phyloP scores from a whole-genome alignment of 2,888 invertebrate species.

The Drosophila bunnanda region DNA sequence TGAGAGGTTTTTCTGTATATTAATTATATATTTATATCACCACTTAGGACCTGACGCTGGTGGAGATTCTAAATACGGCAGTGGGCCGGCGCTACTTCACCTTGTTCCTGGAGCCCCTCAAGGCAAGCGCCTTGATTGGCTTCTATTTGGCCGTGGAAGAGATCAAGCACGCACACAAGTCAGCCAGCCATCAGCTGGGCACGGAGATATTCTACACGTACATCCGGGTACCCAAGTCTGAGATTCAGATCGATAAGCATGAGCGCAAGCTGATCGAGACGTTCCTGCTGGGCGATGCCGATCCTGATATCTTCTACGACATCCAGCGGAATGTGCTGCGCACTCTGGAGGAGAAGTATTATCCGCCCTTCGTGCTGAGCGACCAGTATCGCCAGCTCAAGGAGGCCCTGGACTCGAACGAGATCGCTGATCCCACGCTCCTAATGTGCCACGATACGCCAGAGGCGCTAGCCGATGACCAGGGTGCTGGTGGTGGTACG shows the following conservation, averaged over 20 bases:
- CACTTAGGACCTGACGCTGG: conserved; percentile 88
- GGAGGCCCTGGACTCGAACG: conserved; percentile 83
- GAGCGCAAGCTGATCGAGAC: conserved; percentile 94
- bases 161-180: conserved; percentile 90
- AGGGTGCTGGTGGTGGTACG: conserved; percentile 48
- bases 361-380: conserved; percentile 94
- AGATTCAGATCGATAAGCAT: conserved; percentile 92
- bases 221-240: conserved; percentile 91
- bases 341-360: conserved; percentile 93
- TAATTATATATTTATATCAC: neutral
- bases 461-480: conserved; percentile 76
- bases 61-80: conserved; percentile 91
- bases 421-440: conserved; percentile 84
- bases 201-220: conserved; percentile 97
- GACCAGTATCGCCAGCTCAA: conserved; percentile 90
- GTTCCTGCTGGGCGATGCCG: conserved; percentile 94
- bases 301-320: conserved; percentile 94
- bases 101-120: conserved; percentile 92
- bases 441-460: conserved; percentile 71
- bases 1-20: neutral
- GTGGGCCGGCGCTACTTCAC: conserved; percentile 92
- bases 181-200: conserved; percentile 93
- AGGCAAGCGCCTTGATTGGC: conserved; percentile 93
- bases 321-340: conserved; percentile 92
- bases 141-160: conserved; percentile 95